These are phyloP conservation scores for Sarcoramphus papa DNA, from an alignment of 2,797 vertebrate species.

Conservation along the genomic window DNA sequence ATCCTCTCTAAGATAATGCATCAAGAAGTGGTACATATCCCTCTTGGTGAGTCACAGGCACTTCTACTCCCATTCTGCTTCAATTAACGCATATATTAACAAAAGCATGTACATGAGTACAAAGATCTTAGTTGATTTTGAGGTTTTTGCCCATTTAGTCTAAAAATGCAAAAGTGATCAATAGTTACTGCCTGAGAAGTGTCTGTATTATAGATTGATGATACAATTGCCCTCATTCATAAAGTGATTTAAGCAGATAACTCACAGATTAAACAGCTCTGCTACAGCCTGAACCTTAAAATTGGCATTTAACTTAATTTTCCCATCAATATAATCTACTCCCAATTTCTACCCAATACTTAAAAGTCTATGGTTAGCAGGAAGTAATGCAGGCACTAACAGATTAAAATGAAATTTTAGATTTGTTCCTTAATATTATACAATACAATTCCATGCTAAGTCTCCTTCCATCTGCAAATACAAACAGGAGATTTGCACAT, in stretches of 20 bases:
- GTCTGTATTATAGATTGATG: slow-evolving; percentile 32
- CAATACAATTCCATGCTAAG: background rate
- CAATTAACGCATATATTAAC: slow-evolving; percentile 42
- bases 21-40: background rate
- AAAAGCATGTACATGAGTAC: background rate
- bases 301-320: slow-evolving; percentile 53
- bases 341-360: background rate
- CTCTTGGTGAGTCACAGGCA: background rate
- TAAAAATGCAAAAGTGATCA: slow-evolving; percentile 61
- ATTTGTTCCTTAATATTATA: background rate
- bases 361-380: background rate
- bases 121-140: slow-evolving; percentile 40
- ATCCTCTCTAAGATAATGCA: background rate
- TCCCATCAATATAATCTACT: slow-evolving; percentile 39
- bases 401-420: background rate
- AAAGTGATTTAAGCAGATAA: slow-evolving; percentile 53
- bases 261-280: slow-evolving; percentile 57
- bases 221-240: slow-evolving; percentile 42
- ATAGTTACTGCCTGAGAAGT: slow-evolving; percentile 51
- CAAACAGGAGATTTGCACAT: background rate
- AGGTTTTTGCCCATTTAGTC: background rate
- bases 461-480: background rate
- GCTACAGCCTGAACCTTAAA: slow-evolving; percentile 42
- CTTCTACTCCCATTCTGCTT: slow-evolving; percentile 8
- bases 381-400: background rate